phyloP scores from a whole-genome alignment of 2,888 invertebrate species.

The Lithophane semibrunnea region DNA sequence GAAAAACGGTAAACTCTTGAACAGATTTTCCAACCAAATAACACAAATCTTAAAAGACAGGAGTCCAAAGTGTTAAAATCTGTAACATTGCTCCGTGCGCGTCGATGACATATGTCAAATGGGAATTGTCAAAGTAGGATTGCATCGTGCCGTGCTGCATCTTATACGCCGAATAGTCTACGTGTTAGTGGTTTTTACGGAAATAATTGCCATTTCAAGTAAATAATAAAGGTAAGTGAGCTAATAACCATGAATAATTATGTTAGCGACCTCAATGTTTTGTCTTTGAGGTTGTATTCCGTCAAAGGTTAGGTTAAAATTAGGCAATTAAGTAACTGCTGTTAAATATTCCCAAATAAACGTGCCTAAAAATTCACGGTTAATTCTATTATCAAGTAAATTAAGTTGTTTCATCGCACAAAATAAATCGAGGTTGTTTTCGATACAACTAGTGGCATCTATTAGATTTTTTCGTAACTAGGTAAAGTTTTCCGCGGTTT shows the following conservation, averaged over 20 bases:
- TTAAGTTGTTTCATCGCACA: background rate
- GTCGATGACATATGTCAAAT: conserved; percentile 27
- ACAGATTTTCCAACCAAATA: background rate
- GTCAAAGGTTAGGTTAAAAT: conserved; percentile 43
- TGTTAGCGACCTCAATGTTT: background rate
- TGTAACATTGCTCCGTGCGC: background rate
- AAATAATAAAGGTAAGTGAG: conserved; percentile 40
- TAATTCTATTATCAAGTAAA: background rate
- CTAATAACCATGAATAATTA: background rate
- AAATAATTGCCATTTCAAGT: conserved; percentile 20
- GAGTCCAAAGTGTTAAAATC: conserved; percentile 8
- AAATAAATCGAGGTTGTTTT: background rate
- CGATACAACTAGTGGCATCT: conserved; percentile 59
- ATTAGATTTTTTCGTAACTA: conserved; percentile 46
- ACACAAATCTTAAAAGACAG: conserved; percentile 35
- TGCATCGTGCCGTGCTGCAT: conserved; percentile 44
- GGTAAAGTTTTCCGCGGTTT: conserved; percentile 9
- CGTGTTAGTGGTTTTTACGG: conserved; percentile 46
- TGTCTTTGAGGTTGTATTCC: conserved; percentile 20
- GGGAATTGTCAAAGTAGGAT: conserved; percentile 29
- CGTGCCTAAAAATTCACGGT: conserved; percentile 7
- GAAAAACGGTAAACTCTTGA: background rate
- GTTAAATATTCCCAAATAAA: background rate
- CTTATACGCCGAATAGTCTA: conserved; percentile 48
- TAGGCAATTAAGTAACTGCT: conserved; percentile 8